A percentile compares a stretch with the other conserved stretches of the same genome.
phyloP scores from a whole-genome alignment of 2,888 invertebrate species.

The Anodontia alba region DNA sequence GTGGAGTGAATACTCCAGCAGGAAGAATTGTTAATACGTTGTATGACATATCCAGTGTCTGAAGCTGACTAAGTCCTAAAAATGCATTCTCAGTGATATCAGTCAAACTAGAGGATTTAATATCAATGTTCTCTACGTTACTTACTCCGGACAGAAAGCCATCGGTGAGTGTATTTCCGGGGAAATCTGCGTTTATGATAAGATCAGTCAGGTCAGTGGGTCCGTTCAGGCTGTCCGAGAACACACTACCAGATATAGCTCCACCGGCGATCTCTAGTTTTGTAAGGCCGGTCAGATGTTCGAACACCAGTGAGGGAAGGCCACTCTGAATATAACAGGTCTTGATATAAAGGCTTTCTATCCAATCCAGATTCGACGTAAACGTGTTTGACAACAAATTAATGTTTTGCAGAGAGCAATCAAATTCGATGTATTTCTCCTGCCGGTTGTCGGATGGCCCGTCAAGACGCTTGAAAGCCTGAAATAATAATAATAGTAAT shows the following conservation, averaged over 20 bases:
- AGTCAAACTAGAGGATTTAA: slow-evolving; percentile 30
- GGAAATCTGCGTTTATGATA: slow-evolving; percentile 32
- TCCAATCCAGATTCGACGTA: slow-evolving; percentile 32
- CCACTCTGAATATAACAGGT: slow-evolving; percentile 38
- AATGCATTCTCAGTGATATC: slow-evolving; percentile 13
- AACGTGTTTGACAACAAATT: slow-evolving; percentile 10
- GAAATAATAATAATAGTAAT: background rate
- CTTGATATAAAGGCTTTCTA: slow-evolving; percentile 25
- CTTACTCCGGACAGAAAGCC: slow-evolving; percentile 29
- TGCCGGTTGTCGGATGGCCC: background rate
- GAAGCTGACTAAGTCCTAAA: background rate
- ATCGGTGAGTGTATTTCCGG: slow-evolving; percentile 17
- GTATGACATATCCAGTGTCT: slow-evolving; percentile 31
- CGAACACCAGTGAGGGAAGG: background rate
- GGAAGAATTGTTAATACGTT: slow-evolving; percentile 28
- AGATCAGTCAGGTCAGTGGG: slow-evolving; percentile 19
- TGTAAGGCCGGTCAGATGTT: slow-evolving; percentile 12
- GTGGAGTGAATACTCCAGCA: slow-evolving; percentile 20
- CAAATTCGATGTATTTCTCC: slow-evolving; percentile 11
- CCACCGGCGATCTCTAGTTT: slow-evolving; percentile 24
- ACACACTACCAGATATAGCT: slow-evolving; percentile 37
- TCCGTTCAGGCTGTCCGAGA: slow-evolving; percentile 34
- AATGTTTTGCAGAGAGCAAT: slow-evolving; percentile 30
- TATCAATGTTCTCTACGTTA: slow-evolving; percentile 25
- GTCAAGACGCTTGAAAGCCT: slow-evolving; percentile 34